phyloP scores from a whole-genome alignment of 2,797 vertebrate species.

The Euthynnus affinis region DNA sequence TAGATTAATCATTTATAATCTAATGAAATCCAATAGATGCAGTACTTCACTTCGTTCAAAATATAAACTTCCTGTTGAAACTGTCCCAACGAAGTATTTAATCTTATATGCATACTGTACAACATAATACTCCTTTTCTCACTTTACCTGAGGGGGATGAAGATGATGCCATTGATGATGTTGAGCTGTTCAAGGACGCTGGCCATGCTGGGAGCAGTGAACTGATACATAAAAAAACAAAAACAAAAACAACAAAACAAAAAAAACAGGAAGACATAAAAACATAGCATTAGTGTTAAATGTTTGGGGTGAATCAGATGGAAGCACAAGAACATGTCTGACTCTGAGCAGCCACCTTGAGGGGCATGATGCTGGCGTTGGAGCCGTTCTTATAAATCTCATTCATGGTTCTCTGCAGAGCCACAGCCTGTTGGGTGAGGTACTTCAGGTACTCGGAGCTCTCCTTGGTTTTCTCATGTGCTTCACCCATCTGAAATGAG shows the following conservation, averaged over 20 bases:
- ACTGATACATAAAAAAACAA: too few species aligned
- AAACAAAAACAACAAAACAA: too few species aligned
- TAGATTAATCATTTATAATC: too few species aligned
- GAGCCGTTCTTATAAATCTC: conserved; percentile 99
- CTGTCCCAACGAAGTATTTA: too few species aligned
- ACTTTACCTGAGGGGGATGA: conserved; percentile 97
- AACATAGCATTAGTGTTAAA: conserved; percentile 20
- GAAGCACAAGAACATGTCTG: background rate
- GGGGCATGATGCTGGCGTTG: conserved; percentile 95
- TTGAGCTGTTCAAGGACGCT: conserved; percentile 98
- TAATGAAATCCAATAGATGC: background rate
- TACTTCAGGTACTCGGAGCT: conserved; percentile 99
- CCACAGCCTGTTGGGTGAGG: conserved; percentile 98
- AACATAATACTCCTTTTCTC: background rate
- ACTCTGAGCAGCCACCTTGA: conserved; percentile 87
- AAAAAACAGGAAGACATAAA: conserved; percentile 26
- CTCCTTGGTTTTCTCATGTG: conserved; percentile 98
- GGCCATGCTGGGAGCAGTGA: conserved; percentile 98
- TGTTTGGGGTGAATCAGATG: background rate
- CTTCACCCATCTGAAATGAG: conserved; percentile 91
- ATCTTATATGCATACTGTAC: too few species aligned
- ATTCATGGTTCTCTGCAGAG: conserved; percentile 99
- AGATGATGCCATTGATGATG: conserved; percentile 99
- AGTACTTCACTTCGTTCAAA: background rate
- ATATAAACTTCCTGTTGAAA: too few species aligned